Evolutionary conservation across 2,797 vertebrate genomes (phyloP), one percentile per base, ranked within the genome.

Genomic region (Dryobates pubescens): DNA sequence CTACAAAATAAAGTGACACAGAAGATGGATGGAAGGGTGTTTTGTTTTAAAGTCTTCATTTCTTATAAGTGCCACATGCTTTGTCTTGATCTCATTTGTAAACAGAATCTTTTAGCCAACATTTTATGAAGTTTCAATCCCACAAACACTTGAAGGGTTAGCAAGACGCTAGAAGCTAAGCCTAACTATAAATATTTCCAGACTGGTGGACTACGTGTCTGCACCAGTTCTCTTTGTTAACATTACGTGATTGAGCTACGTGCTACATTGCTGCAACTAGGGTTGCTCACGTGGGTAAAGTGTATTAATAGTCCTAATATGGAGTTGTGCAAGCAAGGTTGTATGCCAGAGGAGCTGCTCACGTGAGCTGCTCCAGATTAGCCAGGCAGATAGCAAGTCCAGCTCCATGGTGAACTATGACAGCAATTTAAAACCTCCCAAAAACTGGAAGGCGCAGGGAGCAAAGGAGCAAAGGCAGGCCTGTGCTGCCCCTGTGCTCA

Each of bases 81-180:
- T 84, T 80, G n/a, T 71, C 77, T 79, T 26, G 13, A 68, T 89
- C 88, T 9, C 5, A n/a, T 74, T 76, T 86, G 82, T 91, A 92
- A 96, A 95, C 85, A 91, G n/a, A 88, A 71, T 24, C 34, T 51
- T 89, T 75, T 51, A 83, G 90, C 79, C 79, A 94, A 83, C 45
- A 32, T 92, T 86, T 89, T 86, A 81, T 56, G 71, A 81, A 58
- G 67, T 81, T 86, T 81, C 10, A 14, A 22, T 38, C 41, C 87
- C 71, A 68, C 1, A 4, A 91, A 83, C 51, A 68, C 72, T 89
- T 17, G 1, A 86, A 76, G 70, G 64, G 38, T 92, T 91, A 94
- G 68, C 43, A 83, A 53, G 64, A 88, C 72, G 70, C 85, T 86
- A 65, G 80, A 82, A 94, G 63, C 64, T 80, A 86, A 94, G 74